Conservation (phyloP, 2,888 invertebrate species). For the Rhingia rostrata region DNA sequence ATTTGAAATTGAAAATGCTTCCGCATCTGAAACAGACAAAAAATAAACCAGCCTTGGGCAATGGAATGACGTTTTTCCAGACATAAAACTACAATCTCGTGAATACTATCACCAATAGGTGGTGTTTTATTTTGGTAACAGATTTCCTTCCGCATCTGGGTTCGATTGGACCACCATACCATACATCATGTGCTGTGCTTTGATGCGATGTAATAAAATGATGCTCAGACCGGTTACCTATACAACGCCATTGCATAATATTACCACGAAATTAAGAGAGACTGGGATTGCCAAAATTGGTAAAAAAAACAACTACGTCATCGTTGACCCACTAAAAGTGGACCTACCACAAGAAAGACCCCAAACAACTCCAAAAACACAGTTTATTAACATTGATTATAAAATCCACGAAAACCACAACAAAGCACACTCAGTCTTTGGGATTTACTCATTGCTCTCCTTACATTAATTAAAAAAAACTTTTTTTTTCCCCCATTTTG, state of each 20-base stretch:
- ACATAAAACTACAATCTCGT: constrained; percentile 33
- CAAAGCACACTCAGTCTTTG: not conserved
- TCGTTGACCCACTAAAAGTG: constrained; percentile 44
- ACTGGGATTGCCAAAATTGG: constrained; percentile 29
- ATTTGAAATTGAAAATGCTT: constrained; percentile 59
- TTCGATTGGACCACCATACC: constrained; percentile 12
- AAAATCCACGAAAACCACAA: constrained; percentile 10
- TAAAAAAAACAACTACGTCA: constrained; percentile 26
- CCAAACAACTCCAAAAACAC: not conserved
- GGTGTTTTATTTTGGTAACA: constrained; percentile 5
- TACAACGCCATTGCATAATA: constrained; percentile 15
- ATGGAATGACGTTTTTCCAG: constrained; percentile 60
- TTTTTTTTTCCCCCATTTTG: too few relatives aligned
- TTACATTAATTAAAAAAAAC: constrained; percentile 48
- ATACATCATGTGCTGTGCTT: not conserved
- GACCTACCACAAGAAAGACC: constrained; percentile 16
- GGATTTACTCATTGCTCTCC: constrained; percentile 37
- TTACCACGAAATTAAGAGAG: not conserved
- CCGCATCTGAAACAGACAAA: constrained; percentile 33
- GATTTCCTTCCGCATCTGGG: constrained; percentile 49
- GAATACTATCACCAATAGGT: constrained; percentile 43
- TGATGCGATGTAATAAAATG: constrained; percentile 12
- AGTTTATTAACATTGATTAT: constrained; percentile 46
- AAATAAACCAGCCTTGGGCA: constrained; percentile 39
- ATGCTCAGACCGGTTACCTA: constrained; percentile 38